Conservation (phyloP, 1,140 invertebrate genomes). For the Cylas formicarius region DNA sequence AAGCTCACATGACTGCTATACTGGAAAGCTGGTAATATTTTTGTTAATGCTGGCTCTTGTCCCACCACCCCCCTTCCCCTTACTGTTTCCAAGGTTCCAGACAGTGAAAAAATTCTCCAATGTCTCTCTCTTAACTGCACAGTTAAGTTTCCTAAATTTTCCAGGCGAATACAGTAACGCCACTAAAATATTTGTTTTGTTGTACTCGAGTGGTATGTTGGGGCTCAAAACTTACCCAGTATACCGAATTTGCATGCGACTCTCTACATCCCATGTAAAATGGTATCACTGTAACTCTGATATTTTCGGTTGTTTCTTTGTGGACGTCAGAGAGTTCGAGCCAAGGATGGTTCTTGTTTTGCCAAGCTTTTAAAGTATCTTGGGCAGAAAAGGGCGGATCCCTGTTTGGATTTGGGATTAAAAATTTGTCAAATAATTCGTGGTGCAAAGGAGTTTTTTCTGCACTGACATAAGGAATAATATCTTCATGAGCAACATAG, state of each 20-base stretch:
- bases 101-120: slow-evolving; percentile 94
- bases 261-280: slow-evolving; percentile 95
- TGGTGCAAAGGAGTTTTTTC: slow-evolving; percentile 82
- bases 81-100: slow-evolving; percentile 91
- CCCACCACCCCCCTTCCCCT: slow-evolving; percentile 89
- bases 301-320: slow-evolving; percentile 92
- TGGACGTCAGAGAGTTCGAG: slow-evolving; percentile 95
- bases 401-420: slow-evolving; percentile 71
- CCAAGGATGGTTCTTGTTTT: slow-evolving; percentile 97
- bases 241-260: slow-evolving; percentile 80
- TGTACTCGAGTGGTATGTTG: no score
- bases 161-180: slow-evolving; percentile 92
- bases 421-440: slow-evolving; percentile 94
- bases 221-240: slow-evolving; percentile 62
- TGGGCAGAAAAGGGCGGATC: slow-evolving; percentile 82
- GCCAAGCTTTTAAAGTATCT: slow-evolving; percentile 90
- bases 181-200: slow-evolving; percentile 55
- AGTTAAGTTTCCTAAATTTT: slow-evolving; percentile 83
- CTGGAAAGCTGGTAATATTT: slow-evolving; percentile 87
- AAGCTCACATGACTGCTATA: slow-evolving; percentile 95
- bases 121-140: slow-evolving; percentile 91
- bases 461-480: slow-evolving; percentile 75
- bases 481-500: slow-evolving; percentile 95
- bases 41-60: slow-evolving; percentile 87
- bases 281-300: slow-evolving; percentile 93